Conservation (phyloP, 2,888 invertebrate species). For the Thera britannica region DNA sequence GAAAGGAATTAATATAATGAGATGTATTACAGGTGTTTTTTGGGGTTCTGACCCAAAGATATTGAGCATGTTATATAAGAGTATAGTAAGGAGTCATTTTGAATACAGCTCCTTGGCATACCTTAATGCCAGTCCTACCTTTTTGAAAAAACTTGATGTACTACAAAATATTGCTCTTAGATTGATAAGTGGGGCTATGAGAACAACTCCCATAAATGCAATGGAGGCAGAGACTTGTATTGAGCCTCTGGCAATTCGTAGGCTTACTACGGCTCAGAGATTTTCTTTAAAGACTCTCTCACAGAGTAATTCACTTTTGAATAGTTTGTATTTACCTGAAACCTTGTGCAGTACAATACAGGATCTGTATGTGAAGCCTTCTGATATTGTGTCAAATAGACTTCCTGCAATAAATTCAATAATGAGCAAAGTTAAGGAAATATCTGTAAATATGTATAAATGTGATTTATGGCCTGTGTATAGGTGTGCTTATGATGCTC, state of each 20-base stretch:
- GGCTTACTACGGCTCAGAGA: not conserved
- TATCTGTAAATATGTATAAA: not conserved
- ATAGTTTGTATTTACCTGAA: no score
- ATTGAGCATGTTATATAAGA: not conserved
- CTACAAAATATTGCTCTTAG: not conserved
- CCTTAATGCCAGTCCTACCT: not conserved
- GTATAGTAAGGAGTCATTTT: slow-evolving; percentile 2
- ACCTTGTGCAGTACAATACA: no score
- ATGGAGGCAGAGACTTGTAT: not conserved
- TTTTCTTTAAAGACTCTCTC: not conserved
- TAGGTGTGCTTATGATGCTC: not conserved
- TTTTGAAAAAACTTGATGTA: not conserved
- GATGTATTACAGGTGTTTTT: slow-evolving; percentile 2
- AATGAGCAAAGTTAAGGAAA: not conserved
- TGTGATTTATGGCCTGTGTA: not conserved
- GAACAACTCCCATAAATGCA: not conserved
- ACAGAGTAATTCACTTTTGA: not conserved
- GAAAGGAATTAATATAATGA: slow-evolving; percentile 7
- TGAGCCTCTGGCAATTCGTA: not conserved
- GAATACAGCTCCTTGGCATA: not conserved
- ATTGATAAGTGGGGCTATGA: not conserved
- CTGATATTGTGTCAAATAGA: not conserved
- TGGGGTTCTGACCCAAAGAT: slow-evolving; percentile 1
- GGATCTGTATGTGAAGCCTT: no score
- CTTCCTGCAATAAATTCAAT: not conserved